Base-by-base conservation (phyloP, 2,888 invertebrate species). In the Troides aeacus region DNA sequence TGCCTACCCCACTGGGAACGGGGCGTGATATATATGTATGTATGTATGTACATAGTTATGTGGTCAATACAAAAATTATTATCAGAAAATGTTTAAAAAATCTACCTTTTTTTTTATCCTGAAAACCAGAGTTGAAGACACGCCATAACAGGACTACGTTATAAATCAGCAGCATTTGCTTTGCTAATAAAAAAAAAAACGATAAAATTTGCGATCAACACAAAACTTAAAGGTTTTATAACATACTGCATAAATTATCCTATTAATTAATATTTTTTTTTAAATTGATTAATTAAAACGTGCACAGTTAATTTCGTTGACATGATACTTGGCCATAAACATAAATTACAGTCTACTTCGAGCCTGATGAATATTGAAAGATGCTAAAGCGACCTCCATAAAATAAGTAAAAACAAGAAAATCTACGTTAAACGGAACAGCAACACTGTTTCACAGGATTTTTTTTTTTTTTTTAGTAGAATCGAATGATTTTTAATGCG, bases 181-280 rank as follows among this genome's bases (percentile, higher is more conserved):
- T 90, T 84, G 87, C 89, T 87, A 89, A 90, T 90, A 88, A 89
- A 90, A 92, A 88, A 89, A 88, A 91, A 89, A 87, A 81, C 79
- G 83, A 82, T 86, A 82, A 80, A 80, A 79, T 77, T 77, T 77
- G 81, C 74, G 82, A 58, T 17, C 50, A 63, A 70, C 21, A n/a
- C 23, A 15, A 30, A 42, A 56, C 30, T 7, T 18, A 36, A 56
- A 42, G 62, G 23, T 57, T 46, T 24, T 36, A 53, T 59, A 53
- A 59, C 58, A 59, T 42, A 58, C 36, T 21, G 61, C 18, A 67
- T 61, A 64, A 42, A 60, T 70, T 61, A 7, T 21, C 50, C 64
- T 60, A 62, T 62, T 63, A 42, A 62, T 63, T 50, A 62, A 62
- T 36, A 62, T 50, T 50, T 39, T 56, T n/a, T 64, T 39, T 30